Evolutionary conservation across 2,888 invertebrate genomes (phyloP), one percentile per base, ranked within the genome.

Genomic region (Xanthia icteritia): DNA sequence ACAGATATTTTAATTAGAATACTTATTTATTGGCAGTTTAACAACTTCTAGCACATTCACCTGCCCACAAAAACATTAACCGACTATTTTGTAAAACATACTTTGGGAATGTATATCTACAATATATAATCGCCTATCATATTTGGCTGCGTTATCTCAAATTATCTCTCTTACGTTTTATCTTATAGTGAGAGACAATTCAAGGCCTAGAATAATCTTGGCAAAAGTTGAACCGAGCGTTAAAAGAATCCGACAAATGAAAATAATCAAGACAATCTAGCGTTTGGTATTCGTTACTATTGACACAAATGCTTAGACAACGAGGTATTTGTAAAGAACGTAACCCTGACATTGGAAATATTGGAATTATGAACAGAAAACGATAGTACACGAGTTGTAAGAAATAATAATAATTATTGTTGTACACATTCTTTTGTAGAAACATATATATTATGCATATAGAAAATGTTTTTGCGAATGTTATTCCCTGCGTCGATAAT

Each of bases 131-230:
- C 9, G 23, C 48, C 77, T 60, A 70, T 81, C 66, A 51, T 54
- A 75, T 63, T 79, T 72, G 56, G 70, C 68, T 65, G 82, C 73
- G 36, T 83, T 82, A 83, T 76, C 64, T 77, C 65, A 74, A 88
- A 84, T 91, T 92, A 93, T 94, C 92, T 90, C 80, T 82, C 84
- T 88, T 76, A 87, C 85, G 90, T 91, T 92, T 92, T 93, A 94
- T 94, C 93, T 93, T 88, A 89, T 81, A 87, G 78, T 67, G 76
- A 83, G 81, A 87, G 92, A 92, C 93, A 91, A 82, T 83, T 92
- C 93, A 94, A 94, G 94, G 94, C 66, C 72, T 74, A 27, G 64
- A 51, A 78, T 91, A 84, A 92, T 92, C 92, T 93, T 91, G 90
- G 87, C 90, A 89, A 85, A 85, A 86, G 86, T 77, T 70, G 20